Evolutionary conservation across 2,888 invertebrate genomes (phyloP).

Genomic region (Opisthograptis luteolata): DNA sequence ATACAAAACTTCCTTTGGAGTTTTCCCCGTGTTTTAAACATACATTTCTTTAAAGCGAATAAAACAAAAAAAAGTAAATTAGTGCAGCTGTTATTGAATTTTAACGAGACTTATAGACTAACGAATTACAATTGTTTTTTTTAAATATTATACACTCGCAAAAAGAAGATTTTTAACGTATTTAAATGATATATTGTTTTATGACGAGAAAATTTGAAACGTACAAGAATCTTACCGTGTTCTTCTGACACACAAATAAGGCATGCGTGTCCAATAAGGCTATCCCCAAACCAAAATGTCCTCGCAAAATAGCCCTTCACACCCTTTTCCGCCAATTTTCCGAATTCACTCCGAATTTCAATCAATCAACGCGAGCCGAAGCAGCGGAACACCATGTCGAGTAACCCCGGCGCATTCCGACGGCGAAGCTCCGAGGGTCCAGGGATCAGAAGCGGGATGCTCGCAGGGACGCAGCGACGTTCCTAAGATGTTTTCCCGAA

Average conservation of each 20-base stretch:
- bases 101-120: too few species aligned
- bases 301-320: slow-evolving; percentile 15
- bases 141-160: too few species aligned
- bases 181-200: too few species aligned
- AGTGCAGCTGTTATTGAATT: too few species aligned
- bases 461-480: slow-evolving; percentile 53
- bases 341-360: slow-evolving; percentile 29
- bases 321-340: slow-evolving; percentile 28
- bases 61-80: too few species aligned
- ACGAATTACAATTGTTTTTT: too few species aligned
- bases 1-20: too few species aligned
- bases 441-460: background rate
- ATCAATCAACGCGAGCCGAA: slow-evolving; percentile 33
- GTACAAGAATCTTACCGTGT: background rate
- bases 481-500: slow-evolving; percentile 71
- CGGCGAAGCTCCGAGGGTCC: background rate
- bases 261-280: slow-evolving; percentile 16
- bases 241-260: slow-evolving; percentile 10
- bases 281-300: slow-evolving; percentile 6
- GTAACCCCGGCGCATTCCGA: slow-evolving; percentile 52
- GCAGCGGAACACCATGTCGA: slow-evolving; percentile 16
- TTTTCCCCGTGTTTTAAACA: too few species aligned
- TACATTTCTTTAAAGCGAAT: too few species aligned
- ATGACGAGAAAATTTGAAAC: too few species aligned
- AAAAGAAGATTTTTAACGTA: too few species aligned